Conservation (phyloP, 1,140 invertebrate genomes). For the Pseudomyrmex sp. region DNA sequence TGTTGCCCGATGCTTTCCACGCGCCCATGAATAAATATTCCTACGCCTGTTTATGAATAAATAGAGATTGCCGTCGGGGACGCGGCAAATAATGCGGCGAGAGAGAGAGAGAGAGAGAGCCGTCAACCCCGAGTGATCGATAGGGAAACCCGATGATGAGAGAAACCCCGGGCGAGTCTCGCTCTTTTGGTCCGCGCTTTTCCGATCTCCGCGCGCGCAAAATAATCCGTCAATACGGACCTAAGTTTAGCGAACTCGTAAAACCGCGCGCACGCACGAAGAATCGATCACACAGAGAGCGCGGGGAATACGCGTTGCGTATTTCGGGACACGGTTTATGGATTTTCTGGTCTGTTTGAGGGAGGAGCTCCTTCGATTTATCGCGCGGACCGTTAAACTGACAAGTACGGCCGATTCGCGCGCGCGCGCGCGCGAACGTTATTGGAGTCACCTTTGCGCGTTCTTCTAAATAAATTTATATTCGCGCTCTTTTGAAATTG, state of each 20-base stretch:
- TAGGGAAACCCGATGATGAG: too few relatives aligned
- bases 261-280: neutral
- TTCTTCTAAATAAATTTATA: neutral
- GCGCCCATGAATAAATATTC: neutral
- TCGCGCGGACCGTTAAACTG: constrained; percentile 5
- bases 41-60: neutral
- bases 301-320: neutral
- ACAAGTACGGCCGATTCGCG: neutral
- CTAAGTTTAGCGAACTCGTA: constrained; percentile 50
- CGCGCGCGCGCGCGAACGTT: neutral
- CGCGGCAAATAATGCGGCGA: too few relatives aligned
- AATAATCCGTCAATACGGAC: constrained; percentile 53
- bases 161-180: too few relatives aligned
- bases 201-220: neutral
- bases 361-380: constrained; percentile 26
- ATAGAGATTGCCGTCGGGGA: constrained; percentile 9
- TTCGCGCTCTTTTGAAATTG: too few relatives aligned
- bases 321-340: constrained; percentile 42
- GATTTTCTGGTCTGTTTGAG: constrained; percentile 16
- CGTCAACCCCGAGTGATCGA: too few relatives aligned
- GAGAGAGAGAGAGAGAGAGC: too few relatives aligned
- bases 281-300: too few relatives aligned
- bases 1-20: neutral
- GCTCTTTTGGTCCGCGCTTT: neutral
- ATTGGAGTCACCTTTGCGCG: neutral